Base-by-base conservation (phyloP, 2,113 vertebrate genomes). In the Eurystomus gularis region DNA sequence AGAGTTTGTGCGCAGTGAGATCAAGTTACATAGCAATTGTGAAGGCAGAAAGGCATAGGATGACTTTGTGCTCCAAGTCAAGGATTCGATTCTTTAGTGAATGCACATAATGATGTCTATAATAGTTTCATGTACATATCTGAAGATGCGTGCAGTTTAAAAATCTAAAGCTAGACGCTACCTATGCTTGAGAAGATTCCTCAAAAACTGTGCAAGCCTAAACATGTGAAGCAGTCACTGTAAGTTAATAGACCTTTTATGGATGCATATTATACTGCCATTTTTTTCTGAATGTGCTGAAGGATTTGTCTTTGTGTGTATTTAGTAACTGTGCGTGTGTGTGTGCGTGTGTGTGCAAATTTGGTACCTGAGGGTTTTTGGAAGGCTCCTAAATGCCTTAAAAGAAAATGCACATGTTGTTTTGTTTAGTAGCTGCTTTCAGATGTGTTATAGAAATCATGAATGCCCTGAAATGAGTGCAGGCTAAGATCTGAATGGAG, bases 291-390 rank as follows among this genome's bases (percentile, higher is more conserved):
- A 94, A 82, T 54, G 44, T 93, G 82, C 60, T 82, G n/a, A 93
- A 86, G 39, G 46, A 88, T 82, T 96, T 94, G 60, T 89, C 61
- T 86, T 90, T 90, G 81, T 95, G n/a, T 96, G 85, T 84, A n/a
- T 61, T 83, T 31, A 66, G 75, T 86, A 75, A 89, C 64, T 70
- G 65, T 35, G n/a, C 31, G 8, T 44, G 57, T 17, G 9, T 18
- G 8, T 33, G 9, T 7, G 8, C 4, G 42, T 17, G 12, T 28
- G 13, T 6, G 51, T 19, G 48, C 60, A 87, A 58, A 80, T 66
- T 82, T 86, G 52, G 81, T 92, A 86, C 68, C 51, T 70, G 82
- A 93, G 76, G 90, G 70, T 66, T 94, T 88, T 75, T 65, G 42
- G 91, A 90, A 54, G 48, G 28, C 65, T 96, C 82, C 54, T 82